Conservation (phyloP, 2,113 vertebrate genomes). For the Atractosteus spatula region DNA sequence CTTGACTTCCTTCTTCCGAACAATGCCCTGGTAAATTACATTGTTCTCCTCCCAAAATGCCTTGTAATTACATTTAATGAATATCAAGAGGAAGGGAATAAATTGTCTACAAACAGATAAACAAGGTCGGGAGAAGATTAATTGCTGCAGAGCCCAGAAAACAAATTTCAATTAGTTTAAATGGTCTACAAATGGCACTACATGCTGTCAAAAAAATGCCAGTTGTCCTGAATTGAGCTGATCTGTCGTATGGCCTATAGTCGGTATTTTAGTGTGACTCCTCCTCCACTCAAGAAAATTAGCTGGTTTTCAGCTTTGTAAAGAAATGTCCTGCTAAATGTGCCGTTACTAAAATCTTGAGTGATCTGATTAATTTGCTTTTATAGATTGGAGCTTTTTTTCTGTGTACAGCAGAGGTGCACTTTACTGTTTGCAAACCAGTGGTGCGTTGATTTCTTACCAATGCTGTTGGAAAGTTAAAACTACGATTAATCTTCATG, state of each 20-base stretch:
- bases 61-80: slow-evolving; percentile 43
- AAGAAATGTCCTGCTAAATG: background rate
- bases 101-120: slow-evolving; percentile 32
- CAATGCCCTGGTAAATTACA: slow-evolving; percentile 25
- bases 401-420: background rate
- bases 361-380: slow-evolving; percentile 8
- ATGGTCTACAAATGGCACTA: slow-evolving; percentile 16
- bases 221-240: slow-evolving; percentile 5
- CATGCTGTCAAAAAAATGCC: slow-evolving; percentile 18
- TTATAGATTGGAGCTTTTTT: background rate
- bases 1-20: background rate
- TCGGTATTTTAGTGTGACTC: background rate
- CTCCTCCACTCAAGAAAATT: background rate
- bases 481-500: background rate
- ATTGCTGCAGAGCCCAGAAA: slow-evolving; percentile 31
- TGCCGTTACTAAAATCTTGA: background rate
- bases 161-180: slow-evolving; percentile 35
- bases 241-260: background rate
- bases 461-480: background rate
- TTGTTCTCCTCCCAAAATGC: slow-evolving; percentile 20
- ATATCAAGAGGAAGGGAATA: slow-evolving; percentile 30
- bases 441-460: too few species aligned
- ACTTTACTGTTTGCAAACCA: too few species aligned
- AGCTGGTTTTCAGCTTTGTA: background rate
- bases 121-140: slow-evolving; percentile 32